Percentiles rank a stretch among this genome's conserved stretches.
Evolutionary conservation across 2,888 invertebrate genomes (phyloP).

Genomic region (Melikaiella ostensackeni): DNA sequence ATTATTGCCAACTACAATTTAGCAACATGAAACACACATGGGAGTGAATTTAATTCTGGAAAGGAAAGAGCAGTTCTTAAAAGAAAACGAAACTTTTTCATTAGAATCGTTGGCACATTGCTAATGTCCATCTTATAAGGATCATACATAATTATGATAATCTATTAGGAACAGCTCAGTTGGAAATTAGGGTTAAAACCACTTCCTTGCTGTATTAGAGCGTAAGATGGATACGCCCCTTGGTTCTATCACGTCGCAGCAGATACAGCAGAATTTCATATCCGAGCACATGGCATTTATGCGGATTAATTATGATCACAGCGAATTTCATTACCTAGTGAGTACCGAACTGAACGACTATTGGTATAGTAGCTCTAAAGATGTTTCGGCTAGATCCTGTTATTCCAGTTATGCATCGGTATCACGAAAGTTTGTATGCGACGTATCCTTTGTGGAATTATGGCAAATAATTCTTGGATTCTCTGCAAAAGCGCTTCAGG

Average conservation of each 20-base stretch:
- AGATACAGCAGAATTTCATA: conserved; percentile 25
- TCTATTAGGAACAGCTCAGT: background rate
- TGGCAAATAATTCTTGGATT: background rate
- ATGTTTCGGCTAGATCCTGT: conserved; percentile 8
- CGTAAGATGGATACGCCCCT: background rate
- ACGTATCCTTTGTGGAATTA: background rate
- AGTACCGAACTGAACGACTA: background rate
- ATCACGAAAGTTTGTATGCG: background rate
- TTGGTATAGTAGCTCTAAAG: background rate
- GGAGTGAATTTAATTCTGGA: background rate
- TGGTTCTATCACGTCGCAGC: conserved; percentile 26
- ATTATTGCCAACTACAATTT: conserved; percentile 13
- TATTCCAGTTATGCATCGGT: conserved; percentile 2
- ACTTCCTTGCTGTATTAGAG: conserved; percentile 13
- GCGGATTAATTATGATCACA: conserved; percentile 12
- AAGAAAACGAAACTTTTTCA: no score
- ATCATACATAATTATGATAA: background rate
- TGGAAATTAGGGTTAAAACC: background rate
- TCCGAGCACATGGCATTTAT: conserved; percentile 26
- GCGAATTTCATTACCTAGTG: conserved; percentile 25
- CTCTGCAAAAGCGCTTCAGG: background rate
- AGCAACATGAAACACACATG: background rate
- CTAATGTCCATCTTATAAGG: background rate
- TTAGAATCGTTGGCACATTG: background rate
- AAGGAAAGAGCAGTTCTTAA: background rate